Conservation (phyloP, 2,888 invertebrate genomes). For the Perizoma affinitatum region DNA sequence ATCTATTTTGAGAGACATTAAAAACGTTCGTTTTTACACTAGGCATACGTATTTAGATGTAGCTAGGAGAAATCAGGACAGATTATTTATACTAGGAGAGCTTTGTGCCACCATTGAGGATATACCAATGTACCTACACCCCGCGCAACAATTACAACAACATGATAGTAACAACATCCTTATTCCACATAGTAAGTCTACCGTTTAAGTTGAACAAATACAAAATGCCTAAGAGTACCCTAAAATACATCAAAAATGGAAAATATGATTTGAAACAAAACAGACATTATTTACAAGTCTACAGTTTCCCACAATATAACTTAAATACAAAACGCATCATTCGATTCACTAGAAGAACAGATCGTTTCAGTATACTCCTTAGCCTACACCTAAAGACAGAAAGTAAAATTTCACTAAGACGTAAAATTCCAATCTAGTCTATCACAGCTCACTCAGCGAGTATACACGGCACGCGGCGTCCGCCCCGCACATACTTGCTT, state of each 20-base stretch:
- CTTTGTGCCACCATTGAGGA: slow-evolving; percentile 35
- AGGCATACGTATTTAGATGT: slow-evolving; percentile 29
- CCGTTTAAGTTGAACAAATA: slow-evolving; percentile 70
- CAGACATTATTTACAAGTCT: slow-evolving; percentile 71
- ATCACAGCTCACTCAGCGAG: slow-evolving; percentile 79
- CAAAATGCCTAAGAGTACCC: slow-evolving; percentile 77
- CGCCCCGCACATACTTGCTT: slow-evolving; percentile 38
- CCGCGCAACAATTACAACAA: slow-evolving; percentile 69
- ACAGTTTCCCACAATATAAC: slow-evolving; percentile 69
- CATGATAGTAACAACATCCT: slow-evolving; percentile 65
- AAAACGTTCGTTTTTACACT: slow-evolving; percentile 23
- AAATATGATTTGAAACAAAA: slow-evolving; percentile 68
- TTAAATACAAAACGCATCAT: slow-evolving; percentile 57
- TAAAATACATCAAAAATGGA: slow-evolving; percentile 80
- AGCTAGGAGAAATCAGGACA: slow-evolving; percentile 35
- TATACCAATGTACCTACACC: slow-evolving; percentile 52
- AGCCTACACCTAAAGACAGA: slow-evolving; percentile 70
- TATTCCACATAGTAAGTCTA: slow-evolving; percentile 56
- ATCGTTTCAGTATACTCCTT: slow-evolving; percentile 60
- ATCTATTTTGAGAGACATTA: slow-evolving; percentile 32
- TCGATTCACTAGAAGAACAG: slow-evolving; percentile 58
- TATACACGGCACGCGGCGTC: slow-evolving; percentile 48
- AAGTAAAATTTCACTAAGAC: slow-evolving; percentile 57
- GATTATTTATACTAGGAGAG: slow-evolving; percentile 17
- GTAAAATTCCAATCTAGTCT: slow-evolving; percentile 75